These are phyloP conservation scores for Silurus lanzhouensis DNA, from an alignment of 2,797 vertebrate species.

Conservation along the genomic window DNA sequence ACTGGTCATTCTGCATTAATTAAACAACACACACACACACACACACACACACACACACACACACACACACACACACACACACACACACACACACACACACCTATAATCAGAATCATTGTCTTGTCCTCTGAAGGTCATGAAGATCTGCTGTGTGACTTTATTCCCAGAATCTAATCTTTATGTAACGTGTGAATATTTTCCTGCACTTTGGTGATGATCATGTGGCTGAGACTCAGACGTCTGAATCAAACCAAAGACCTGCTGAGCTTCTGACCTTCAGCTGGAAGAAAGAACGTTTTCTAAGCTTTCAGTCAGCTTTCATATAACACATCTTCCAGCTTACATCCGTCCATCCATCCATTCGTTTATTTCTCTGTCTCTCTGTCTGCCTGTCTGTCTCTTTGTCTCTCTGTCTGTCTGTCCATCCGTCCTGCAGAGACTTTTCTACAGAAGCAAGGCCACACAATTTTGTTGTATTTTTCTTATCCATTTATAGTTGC, in stretches of 20 bases:
- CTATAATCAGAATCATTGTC: not conserved
- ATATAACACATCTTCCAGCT: not conserved
- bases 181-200: not conserved
- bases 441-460: not conserved
- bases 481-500: not conserved
- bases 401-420: not conserved
- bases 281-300: not conserved
- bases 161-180: not conserved
- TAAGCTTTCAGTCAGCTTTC: too few relatives aligned
- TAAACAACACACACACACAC: constrained; percentile 21
- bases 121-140: constrained; percentile 3
- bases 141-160: not conserved
- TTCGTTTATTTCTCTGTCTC: too few relatives aligned
- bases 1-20: constrained; percentile 39
- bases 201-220: not conserved
- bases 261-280: constrained; percentile 2
- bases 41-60: not conserved
- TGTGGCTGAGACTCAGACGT: not conserved
- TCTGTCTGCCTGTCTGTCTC: not conserved
- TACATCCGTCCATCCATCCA: too few relatives aligned
- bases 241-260: not conserved
- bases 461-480: not conserved
- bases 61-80: constrained; percentile 8
- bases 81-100: not conserved
- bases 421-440: not conserved